A percentile compares a stretch with the other conserved stretches of the same genome.
phyloP scores from a whole-genome alignment of 2,888 invertebrate genomes.

The Miltochrista miniata region DNA sequence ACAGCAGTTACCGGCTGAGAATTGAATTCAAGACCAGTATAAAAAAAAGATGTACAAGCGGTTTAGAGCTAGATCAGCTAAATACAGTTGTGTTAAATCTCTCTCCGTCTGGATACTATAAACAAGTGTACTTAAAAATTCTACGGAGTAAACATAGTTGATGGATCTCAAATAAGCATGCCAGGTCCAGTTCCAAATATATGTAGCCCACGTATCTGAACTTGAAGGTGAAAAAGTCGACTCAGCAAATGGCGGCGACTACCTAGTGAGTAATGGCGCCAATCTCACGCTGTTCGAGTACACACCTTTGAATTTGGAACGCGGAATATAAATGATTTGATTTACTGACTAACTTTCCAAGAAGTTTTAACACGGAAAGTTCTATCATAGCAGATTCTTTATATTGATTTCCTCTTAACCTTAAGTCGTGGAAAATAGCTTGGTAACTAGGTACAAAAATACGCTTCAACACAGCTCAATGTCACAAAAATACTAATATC shows the following conservation, averaged over 20 bases:
- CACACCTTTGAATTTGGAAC: slow-evolving; percentile 46
- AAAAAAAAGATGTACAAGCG: no score
- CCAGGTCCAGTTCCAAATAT: neutral
- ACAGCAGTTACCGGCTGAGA: no score
- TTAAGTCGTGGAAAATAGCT: no score
- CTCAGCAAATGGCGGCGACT: slow-evolving; percentile 23
- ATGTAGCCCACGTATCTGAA: slow-evolving; percentile 14
- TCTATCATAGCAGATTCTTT: neutral
- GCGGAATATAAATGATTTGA: slow-evolving; percentile 46
- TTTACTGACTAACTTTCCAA: slow-evolving; percentile 45
- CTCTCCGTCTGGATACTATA: no score
- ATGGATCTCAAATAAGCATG: neutral
- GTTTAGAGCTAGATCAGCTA: no score
- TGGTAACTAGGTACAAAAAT: no score
- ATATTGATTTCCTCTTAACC: neutral
- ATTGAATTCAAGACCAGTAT: no score
- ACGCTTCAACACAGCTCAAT: no score
- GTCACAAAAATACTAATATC: no score
- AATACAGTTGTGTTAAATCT: no score
- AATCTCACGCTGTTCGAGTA: slow-evolving; percentile 36
- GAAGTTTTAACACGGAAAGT: slow-evolving; percentile 17
- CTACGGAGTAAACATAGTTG: neutral
- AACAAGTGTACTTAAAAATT: no score
- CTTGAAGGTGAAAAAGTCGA: slow-evolving; percentile 25
- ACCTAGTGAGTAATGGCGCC: slow-evolving; percentile 48